Evolutionary conservation across 2,797 vertebrate species (phyloP), one percentile per base, ranked within the genome.

Genomic region (Tragopan temminckii): DNA sequence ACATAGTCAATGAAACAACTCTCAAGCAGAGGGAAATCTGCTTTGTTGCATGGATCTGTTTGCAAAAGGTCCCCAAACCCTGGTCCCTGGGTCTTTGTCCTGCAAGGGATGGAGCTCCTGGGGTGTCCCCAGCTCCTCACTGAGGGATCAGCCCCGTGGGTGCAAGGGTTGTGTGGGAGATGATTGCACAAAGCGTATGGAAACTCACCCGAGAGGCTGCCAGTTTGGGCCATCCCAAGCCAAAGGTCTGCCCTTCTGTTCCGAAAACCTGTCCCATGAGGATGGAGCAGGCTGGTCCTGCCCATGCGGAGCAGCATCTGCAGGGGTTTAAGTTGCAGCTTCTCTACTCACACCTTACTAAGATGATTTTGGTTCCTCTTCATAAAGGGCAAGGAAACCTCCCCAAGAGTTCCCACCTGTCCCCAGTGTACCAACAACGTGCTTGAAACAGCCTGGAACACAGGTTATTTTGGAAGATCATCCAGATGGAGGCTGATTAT

Each of bases 401-500:
- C 40, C 25, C 86, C 53, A 15, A 13, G 7, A 36, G 52, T 45
- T 17, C 63, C 58, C 48, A 63, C 74, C 69, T 81, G 40, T 5
- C 58, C 66, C 75, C 55, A 45, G 0, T 0, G 0, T 69, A 68
- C 79, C 88, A 46, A 59, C 72, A 85, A 31, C 68, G 46, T 77
- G 85, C 33, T 57, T 7, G 12, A 67, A 77, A 6, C 90, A 82
- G 68, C 79, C 40, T 61, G 33, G 55, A 67, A 74, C 13, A 59
- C 23, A n/a, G 64, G 45, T 93, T 82, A 62, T 66, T 77, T 53
- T 40, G 71, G 72, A 76, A 87, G 85, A 42, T 85, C 85, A 91
- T 85, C 82, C 92, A 67, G 88, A 80, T 74, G 8, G 68, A 69
- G 64, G 35, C 57, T 74, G 91, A 91, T 96, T 95, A 95, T 52